Conservation (phyloP, 2,113 vertebrate species). For the Shinisaurus crocodilurus region DNA sequence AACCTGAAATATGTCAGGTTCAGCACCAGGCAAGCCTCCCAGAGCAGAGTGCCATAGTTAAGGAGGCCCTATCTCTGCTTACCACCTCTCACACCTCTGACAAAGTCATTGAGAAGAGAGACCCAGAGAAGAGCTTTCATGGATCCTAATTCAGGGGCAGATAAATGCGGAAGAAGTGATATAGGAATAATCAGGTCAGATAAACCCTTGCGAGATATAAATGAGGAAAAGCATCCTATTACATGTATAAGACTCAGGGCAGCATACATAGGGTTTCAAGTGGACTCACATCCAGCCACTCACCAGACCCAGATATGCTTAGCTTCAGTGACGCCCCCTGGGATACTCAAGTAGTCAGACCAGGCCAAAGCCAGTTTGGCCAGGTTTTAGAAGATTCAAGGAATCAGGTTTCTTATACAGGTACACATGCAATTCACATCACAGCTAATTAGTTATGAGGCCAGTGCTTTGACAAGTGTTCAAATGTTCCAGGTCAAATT, state of each 20-base stretch:
- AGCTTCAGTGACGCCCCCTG: neutral
- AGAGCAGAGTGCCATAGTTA: too few relatives aligned
- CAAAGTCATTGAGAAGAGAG: too few relatives aligned
- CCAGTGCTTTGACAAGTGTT: slow-evolving; percentile 49
- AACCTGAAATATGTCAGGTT: too few relatives aligned
- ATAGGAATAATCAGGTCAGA: neutral
- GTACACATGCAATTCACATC: neutral
- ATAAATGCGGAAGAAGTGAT: too few relatives aligned
- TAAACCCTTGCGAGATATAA: neutral
- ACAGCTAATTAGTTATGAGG: slow-evolving; percentile 33
- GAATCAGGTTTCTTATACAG: slow-evolving; percentile 1
- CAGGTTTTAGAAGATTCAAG: neutral
- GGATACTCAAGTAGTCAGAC: neutral
- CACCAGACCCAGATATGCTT: neutral
- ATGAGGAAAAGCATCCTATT: neutral
- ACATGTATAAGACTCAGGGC: neutral
- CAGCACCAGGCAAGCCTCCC: too few relatives aligned
- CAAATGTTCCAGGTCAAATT: neutral
- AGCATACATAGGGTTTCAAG: neutral
- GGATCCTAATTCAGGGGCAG: neutral
- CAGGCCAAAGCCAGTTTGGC: neutral
- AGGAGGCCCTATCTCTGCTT: too few relatives aligned
- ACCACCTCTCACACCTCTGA: too few relatives aligned
- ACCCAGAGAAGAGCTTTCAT: too few relatives aligned
- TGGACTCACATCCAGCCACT: neutral